Evolutionary conservation across 1,140 invertebrate genomes (phyloP).

Genomic region (Pseudomyrmex pallidus): DNA sequence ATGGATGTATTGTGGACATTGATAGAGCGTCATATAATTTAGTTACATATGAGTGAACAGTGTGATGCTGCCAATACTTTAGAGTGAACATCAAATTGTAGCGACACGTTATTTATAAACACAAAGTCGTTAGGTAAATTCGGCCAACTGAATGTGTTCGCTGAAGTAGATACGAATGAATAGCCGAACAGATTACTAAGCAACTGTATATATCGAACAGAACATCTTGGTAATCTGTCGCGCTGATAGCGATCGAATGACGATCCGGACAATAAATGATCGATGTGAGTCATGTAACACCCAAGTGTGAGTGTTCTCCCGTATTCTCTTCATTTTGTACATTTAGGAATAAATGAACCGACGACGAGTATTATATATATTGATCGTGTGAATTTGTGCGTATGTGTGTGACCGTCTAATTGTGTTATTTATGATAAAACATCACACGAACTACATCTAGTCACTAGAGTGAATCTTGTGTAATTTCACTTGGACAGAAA

Average conservation of each 20-base stretch:
- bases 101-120: slow-evolving; percentile 50
- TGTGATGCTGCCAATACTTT: slow-evolving; percentile 58
- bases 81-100: slow-evolving; percentile 51
- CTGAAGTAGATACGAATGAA: slow-evolving; percentile 49
- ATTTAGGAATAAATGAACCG: slow-evolving; percentile 62
- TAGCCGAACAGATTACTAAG: slow-evolving; percentile 63
- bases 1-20: slow-evolving; percentile 11
- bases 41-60: slow-evolving; percentile 47
- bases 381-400: slow-evolving; percentile 31
- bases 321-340: slow-evolving; percentile 73
- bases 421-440: slow-evolving; percentile 63
- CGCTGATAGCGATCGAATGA: slow-evolving; percentile 46
- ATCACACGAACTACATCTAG: slow-evolving; percentile 58
- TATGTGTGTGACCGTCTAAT: slow-evolving; percentile 40
- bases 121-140: slow-evolving; percentile 15
- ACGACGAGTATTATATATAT: slow-evolving; percentile 30
- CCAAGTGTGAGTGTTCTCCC: slow-evolving; percentile 63
- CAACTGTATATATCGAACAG: not conserved
- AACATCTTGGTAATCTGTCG: slow-evolving; percentile 65
- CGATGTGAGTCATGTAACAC: slow-evolving; percentile 65
- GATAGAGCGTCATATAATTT: slow-evolving; percentile 49
- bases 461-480: slow-evolving; percentile 54
- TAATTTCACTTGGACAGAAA: slow-evolving; percentile 48
- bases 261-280: slow-evolving; percentile 71
- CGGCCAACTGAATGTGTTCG: slow-evolving; percentile 28